Conservation (phyloP, 2,113 vertebrate genomes). For the Suncus etruscus region DNA sequence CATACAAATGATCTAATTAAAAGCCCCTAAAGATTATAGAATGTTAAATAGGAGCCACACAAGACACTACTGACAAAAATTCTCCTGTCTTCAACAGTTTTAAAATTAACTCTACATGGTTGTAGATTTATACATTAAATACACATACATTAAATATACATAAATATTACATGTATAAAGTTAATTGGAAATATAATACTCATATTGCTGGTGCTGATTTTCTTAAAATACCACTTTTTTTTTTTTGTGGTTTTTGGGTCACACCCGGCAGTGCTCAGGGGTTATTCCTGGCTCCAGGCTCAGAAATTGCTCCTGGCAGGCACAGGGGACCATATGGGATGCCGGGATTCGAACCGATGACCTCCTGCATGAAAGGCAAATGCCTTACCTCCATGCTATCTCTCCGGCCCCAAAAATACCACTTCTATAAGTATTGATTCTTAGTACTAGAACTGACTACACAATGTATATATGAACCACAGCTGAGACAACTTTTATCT, state of each 20-base stretch:
- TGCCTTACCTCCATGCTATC: too few relatives aligned
- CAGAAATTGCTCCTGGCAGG: too few relatives aligned
- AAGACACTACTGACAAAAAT: not conserved
- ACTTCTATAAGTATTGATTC: not conserved
- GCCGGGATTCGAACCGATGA: too few relatives aligned
- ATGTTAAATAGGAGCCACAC: not conserved
- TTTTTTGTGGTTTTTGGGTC: too few relatives aligned
- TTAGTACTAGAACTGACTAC: not conserved
- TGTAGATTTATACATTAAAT: not conserved
- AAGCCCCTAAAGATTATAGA: not conserved
- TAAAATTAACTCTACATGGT: too few relatives aligned
- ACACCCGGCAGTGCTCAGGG: too few relatives aligned
- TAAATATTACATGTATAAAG: not conserved
- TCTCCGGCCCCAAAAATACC: too few relatives aligned
- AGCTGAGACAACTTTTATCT: not conserved
- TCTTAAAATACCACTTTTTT: not conserved
- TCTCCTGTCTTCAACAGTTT: too few relatives aligned
- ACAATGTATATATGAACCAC: not conserved
- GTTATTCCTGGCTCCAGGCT: too few relatives aligned
- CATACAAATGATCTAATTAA: constrained; percentile 36
- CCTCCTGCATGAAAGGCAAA: too few relatives aligned
- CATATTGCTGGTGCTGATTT: not conserved
- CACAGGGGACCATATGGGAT: too few relatives aligned
- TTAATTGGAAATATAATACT: not conserved
- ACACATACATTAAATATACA: not conserved